Conservation (phyloP, 1,140 invertebrate genomes). For the Calephelis nemesis region DNA sequence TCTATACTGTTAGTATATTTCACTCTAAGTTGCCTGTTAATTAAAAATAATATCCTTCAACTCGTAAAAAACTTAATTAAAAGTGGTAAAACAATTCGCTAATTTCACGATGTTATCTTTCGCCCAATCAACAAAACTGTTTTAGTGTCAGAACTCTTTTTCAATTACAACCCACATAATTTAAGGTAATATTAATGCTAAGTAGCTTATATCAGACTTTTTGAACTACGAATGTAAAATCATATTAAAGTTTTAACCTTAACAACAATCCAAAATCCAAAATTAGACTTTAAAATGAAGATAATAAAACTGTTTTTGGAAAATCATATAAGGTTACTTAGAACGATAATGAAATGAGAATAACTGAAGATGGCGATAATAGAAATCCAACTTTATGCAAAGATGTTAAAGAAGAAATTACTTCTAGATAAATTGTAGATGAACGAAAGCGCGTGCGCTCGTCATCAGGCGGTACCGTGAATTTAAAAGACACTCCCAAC, state of each 20-base stretch:
- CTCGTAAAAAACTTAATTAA: too few relatives aligned
- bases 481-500: constrained; percentile 38
- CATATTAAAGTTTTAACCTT: background rate
- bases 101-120: background rate
- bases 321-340: constrained; percentile 20
- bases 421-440: constrained; percentile 9
- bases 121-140: constrained; percentile 5
- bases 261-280: background rate
- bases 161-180: constrained; percentile 1
- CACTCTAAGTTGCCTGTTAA: too few relatives aligned
- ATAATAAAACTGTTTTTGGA: constrained; percentile 11
- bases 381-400: constrained; percentile 24
- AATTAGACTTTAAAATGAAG: background rate
- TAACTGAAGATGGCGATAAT: constrained; percentile 23
- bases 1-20: too few relatives aligned
- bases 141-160: constrained; percentile 3
- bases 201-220: constrained; percentile 12
- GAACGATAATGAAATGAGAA: constrained; percentile 29
- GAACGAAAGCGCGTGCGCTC: constrained; percentile 34
- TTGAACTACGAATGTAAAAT: constrained; percentile 34
- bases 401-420: constrained; percentile 21
- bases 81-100: too few relatives aligned
- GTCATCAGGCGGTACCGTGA: constrained; percentile 34
- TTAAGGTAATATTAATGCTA: constrained; percentile 23
- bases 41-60: too few relatives aligned